Evolutionary conservation across 2,888 invertebrate genomes (phyloP).

Genomic region (Standfussiana lucernea): DNA sequence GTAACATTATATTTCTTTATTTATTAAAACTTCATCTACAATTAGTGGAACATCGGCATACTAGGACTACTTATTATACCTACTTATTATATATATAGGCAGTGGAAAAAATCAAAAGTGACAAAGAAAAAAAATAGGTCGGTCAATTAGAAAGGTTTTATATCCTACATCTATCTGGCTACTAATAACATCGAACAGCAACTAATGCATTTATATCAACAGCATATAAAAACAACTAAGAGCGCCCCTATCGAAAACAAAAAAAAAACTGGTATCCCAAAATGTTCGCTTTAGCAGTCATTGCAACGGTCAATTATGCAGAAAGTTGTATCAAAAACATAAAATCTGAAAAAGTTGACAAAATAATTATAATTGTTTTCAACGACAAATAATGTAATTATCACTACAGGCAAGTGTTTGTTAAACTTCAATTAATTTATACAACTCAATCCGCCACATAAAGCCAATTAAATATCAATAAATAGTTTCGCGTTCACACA

Average conservation of each 20-base stretch:
- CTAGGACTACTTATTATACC: too few species aligned
- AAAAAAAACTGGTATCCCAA: background rate
- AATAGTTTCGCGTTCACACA: conserved; percentile 31
- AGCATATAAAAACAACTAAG: too few species aligned
- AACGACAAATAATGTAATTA: background rate
- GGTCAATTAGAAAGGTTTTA: background rate
- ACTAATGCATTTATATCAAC: background rate
- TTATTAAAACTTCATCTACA: too few species aligned
- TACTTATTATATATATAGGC: too few species aligned
- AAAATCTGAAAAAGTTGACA: background rate
- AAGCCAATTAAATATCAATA: conserved; percentile 41
- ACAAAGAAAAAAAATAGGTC: background rate
- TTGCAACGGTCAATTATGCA: background rate
- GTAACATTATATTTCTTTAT: too few species aligned
- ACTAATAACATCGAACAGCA: background rate
- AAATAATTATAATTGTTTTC: background rate
- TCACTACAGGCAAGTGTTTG: background rate
- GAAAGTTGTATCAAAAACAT: background rate
- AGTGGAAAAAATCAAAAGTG: background rate
- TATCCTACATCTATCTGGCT: background rate
- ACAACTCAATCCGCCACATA: conserved; percentile 8
- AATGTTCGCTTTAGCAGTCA: background rate
- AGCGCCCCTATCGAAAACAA: too few species aligned
- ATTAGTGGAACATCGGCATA: too few species aligned
- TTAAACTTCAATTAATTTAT: background rate